These are phyloP conservation scores for Enteromius radiatus DNA, from an alignment of 2,797 vertebrate species.

Conservation along the genomic window DNA sequence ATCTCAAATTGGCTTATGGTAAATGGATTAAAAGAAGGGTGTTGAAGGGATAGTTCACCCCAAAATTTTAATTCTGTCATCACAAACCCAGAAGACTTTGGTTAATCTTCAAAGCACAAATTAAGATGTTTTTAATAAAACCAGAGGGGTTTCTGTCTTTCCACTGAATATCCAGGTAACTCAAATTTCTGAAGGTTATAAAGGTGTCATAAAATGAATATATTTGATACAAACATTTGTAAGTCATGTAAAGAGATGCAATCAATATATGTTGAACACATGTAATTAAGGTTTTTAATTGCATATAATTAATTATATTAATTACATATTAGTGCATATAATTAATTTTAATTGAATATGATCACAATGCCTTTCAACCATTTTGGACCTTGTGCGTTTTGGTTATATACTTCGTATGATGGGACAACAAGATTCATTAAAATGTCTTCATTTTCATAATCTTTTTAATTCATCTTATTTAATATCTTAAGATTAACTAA, in stretches of 20 bases:
- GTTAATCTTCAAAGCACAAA: not conserved
- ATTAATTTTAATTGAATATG: not conserved
- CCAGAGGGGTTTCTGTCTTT: not conserved
- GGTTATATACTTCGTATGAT: no score
- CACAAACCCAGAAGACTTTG: not conserved
- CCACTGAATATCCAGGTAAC: not conserved
- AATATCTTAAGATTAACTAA: not conserved
- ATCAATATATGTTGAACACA: not conserved
- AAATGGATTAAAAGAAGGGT: not conserved
- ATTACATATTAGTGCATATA: not conserved
- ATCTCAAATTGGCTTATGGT: slow-evolving; percentile 8
- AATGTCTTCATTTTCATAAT: not conserved
- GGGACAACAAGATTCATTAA: no score
- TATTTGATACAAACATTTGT: not conserved
- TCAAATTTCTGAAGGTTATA: not conserved
- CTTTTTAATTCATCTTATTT: not conserved
- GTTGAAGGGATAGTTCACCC: not conserved
- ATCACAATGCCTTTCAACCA: not conserved
- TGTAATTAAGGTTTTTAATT: not conserved
- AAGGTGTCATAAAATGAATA: not conserved
- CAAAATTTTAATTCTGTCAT: not conserved
- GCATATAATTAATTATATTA: no score
- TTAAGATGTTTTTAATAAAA: not conserved
- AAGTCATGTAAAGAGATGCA: not conserved
- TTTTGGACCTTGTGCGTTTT: not conserved